Evolutionary conservation across 37 sponge, comb jelly and placozoan species (phyloP).

Genomic region (Oopsacas minuta): DNA sequence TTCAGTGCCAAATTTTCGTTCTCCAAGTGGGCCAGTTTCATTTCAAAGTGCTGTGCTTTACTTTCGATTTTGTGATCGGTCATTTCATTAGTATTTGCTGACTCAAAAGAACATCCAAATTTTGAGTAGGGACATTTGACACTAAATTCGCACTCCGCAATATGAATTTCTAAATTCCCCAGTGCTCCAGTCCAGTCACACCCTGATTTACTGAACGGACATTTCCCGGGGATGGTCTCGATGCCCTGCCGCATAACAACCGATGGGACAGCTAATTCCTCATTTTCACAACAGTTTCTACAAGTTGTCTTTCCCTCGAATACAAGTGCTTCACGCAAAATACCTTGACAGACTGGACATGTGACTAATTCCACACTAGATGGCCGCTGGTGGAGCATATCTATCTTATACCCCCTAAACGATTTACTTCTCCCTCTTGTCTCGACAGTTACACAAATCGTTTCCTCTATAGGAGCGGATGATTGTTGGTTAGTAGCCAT

Average conservation of each 20-base stretch:
- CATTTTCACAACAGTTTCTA: not conserved
- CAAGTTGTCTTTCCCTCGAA: not conserved
- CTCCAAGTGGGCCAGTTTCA: not conserved
- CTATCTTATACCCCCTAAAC: too few species aligned
- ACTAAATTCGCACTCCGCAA: not conserved
- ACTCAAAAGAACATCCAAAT: not conserved
- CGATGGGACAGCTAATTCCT: not conserved
- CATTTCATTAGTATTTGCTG: not conserved
- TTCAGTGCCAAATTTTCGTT: not conserved
- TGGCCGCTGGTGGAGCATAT: not conserved
- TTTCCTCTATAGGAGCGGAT: too few species aligned
- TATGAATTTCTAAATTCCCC: not conserved
- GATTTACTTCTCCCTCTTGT: too few species aligned
- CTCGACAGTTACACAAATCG: too few species aligned
- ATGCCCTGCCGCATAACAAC: not conserved
- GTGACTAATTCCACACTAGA: too few species aligned
- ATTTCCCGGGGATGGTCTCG: not conserved
- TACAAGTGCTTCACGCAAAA: not conserved
- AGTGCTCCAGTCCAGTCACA: not conserved
- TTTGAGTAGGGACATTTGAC: not conserved
- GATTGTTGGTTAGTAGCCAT: too few species aligned
- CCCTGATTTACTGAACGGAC: not conserved
- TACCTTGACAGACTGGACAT: not conserved
- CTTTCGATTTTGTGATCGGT: not conserved
- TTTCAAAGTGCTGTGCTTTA: not conserved